Evolutionary conservation across 2,888 invertebrate genomes (phyloP).

Genomic region (Lycocerus yunnanus): DNA sequence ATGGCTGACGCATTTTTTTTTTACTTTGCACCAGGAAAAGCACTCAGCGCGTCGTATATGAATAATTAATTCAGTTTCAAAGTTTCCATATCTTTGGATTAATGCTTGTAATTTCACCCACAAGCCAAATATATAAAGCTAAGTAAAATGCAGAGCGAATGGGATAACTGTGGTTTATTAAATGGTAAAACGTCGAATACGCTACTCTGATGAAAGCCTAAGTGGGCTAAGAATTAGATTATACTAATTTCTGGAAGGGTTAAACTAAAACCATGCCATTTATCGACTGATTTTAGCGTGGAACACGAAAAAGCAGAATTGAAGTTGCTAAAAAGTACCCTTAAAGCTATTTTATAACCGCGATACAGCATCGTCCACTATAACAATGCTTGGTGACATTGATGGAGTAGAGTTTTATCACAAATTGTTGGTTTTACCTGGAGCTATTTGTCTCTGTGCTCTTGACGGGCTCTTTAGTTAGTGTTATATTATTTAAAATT

Average conservation of each 20-base stretch:
- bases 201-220: neutral
- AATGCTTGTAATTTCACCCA: neutral
- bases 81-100: neutral
- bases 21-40: neutral
- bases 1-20: neutral
- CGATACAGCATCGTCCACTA: neutral
- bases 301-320: neutral
- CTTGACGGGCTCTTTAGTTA: neutral
- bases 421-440: neutral
- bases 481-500: neutral
- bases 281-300: neutral
- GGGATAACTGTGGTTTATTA: neutral
- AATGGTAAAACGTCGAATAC: neutral
- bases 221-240: no score
- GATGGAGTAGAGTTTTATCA: neutral
- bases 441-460: neutral
- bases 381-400: neutral
- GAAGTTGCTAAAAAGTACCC: neutral
- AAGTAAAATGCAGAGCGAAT: neutral
- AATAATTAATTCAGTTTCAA: neutral
- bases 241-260: no score
- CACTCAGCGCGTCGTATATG: neutral
- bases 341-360: no score
- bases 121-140: neutral
- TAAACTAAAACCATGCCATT: no score